Percentiles rank a stretch among this genome's conserved stretches.
These are phyloP conservation scores for Lepilemur ruficaudatus DNA, from an alignment of 2,797 vertebrate species.

Conservation along the genomic window DNA sequence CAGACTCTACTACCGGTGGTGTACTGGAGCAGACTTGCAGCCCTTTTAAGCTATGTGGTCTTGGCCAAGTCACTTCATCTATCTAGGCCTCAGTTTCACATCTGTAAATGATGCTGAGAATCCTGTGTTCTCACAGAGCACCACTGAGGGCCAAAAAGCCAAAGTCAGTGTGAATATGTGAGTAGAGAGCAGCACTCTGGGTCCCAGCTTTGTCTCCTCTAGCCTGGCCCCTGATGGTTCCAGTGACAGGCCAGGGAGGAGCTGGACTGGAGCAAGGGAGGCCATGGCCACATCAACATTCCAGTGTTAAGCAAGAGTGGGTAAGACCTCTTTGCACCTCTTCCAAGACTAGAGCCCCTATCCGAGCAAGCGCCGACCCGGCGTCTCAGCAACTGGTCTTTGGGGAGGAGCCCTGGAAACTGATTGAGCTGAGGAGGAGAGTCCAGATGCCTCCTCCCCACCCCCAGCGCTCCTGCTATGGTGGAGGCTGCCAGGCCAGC, in stretches of 20 bases:
- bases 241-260: not conserved
- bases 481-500: not conserved
- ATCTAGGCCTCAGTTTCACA: not conserved
- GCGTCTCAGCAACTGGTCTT: not conserved
- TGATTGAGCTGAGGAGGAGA: not conserved
- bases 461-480: not conserved
- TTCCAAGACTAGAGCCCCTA: not conserved
- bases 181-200: not conserved
- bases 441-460: accelerated
- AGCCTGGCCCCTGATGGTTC: not conserved
- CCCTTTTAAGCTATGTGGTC: not conserved
- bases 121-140: not conserved
- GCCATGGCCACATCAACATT: not conserved
- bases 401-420: not conserved
- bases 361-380: not conserved
- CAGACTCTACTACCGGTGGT: no score
- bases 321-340: not conserved
- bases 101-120: not conserved
- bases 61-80: not conserved
- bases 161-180: not conserved
- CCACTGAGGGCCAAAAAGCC: not conserved
- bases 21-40: not conserved
- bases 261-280: not conserved
- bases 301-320: not conserved
- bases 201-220: not conserved